Conservation (phyloP, 2,888 invertebrate species). For the Ectropis crepuscularia region DNA sequence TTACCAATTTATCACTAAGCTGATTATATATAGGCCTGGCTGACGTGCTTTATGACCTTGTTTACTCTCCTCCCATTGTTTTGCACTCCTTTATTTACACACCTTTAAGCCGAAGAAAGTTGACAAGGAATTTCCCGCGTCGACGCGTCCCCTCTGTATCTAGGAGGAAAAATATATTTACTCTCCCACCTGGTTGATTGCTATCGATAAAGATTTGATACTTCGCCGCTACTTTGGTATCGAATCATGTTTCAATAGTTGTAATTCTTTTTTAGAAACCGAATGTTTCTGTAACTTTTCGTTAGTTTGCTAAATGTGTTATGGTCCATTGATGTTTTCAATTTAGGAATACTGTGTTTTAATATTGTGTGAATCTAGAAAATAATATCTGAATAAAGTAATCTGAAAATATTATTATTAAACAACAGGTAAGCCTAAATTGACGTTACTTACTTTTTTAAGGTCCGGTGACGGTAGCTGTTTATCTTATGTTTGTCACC, state of each 20-base stretch:
- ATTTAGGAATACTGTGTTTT: no score
- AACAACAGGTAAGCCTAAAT: no score
- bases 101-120: slow-evolving; percentile 56
- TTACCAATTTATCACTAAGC: slow-evolving; percentile 85
- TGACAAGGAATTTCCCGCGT: slow-evolving; percentile 45
- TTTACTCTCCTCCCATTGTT: slow-evolving; percentile 74
- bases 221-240: slow-evolving; percentile 17
- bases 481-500: no score
- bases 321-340: no score
- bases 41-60: slow-evolving; percentile 81
- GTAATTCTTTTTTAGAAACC: background rate
- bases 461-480: no score
- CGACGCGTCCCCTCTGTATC: slow-evolving; percentile 42
- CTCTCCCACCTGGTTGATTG: slow-evolving; percentile 30
- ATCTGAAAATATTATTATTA: no score
- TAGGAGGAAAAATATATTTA: slow-evolving; percentile 36
- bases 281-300: background rate
- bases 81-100: slow-evolving; percentile 73
- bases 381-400: no score
- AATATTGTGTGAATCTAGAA: no score
- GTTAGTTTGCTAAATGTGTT: no score
- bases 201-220: slow-evolving; percentile 31
- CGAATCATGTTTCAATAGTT: slow-evolving; percentile 6
- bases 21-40: slow-evolving; percentile 82
- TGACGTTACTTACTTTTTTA: no score